Conservation (phyloP, 92 coral and sea anemone genomes). For the Ricordea florida region DNA sequence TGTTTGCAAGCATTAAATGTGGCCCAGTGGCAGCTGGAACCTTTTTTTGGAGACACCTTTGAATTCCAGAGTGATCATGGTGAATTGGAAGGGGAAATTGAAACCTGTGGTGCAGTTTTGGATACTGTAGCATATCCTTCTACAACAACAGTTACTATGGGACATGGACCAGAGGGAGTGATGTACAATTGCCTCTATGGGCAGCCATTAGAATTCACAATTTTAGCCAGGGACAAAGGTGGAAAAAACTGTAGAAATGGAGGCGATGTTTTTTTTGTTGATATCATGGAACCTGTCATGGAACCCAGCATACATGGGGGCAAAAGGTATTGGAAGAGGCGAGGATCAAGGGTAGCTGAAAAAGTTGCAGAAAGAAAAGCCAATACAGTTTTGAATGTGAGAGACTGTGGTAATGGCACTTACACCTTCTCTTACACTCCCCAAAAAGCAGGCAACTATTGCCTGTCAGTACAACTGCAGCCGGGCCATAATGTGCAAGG, state of each 20-base stretch:
- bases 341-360: neutral
- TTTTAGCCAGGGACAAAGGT: neutral
- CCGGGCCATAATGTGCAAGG: constrained; percentile 2
- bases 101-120: neutral
- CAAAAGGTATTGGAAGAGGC: too few species aligned
- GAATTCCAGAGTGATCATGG: neutral
- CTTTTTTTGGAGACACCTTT: too few species aligned
- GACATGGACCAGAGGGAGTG: constrained; percentile 9
- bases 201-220: constrained; percentile 6
- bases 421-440: constrained; percentile 23
- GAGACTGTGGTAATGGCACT: constrained; percentile 22
- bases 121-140: neutral
- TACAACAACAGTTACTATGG: constrained; percentile 31
- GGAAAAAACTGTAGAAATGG: neutral
- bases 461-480: constrained; percentile 17
- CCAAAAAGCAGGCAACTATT: neutral
- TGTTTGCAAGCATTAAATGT: too few species aligned
- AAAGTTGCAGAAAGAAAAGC: neutral
- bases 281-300: too few species aligned
- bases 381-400: neutral
- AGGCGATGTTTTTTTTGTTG: neutral
- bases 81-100: neutral
- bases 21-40: too few species aligned
- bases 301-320: too few species aligned
- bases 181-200: constrained; percentile 33